Evolutionary conservation across 2,888 invertebrate species (phyloP).

Genomic region (Anticlea derivata): DNA sequence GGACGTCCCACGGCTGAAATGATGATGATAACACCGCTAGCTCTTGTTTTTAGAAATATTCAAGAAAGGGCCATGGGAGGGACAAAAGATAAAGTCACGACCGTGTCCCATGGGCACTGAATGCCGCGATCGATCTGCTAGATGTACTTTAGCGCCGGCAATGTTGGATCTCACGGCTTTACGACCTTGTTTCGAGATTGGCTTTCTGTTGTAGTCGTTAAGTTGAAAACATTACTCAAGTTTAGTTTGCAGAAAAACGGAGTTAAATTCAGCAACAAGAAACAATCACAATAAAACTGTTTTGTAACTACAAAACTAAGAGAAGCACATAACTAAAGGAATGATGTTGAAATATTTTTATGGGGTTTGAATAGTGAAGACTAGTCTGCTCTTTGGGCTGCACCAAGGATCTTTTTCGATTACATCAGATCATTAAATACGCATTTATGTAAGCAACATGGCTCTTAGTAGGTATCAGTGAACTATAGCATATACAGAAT

Average conservation of each 20-base stretch:
- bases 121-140: slow-evolving; percentile 32
- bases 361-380: too few relatives aligned
- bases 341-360: neutral
- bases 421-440: too few relatives aligned
- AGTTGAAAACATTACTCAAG: slow-evolving; percentile 19
- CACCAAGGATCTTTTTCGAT: too few relatives aligned
- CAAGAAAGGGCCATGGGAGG: slow-evolving; percentile 29
- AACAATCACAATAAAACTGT: slow-evolving; percentile 14
- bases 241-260: slow-evolving; percentile 20
- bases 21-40: too few relatives aligned
- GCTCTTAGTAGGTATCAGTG: too few relatives aligned
- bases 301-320: neutral
- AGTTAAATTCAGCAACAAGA: slow-evolving; percentile 9
- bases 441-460: too few relatives aligned
- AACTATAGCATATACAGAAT: too few relatives aligned
- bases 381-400: too few relatives aligned
- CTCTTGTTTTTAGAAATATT: slow-evolving; percentile 31
- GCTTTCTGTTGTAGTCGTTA: slow-evolving; percentile 28
- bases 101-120: slow-evolving; percentile 41
- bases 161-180: slow-evolving; percentile 28
- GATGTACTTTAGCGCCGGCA: slow-evolving; percentile 23
- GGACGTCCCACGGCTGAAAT: too few relatives aligned
- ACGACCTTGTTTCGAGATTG: slow-evolving; percentile 31
- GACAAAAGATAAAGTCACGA: slow-evolving; percentile 45
- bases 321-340: neutral